Conservation (phyloP, 2,113 vertebrate genomes). For the Corynorhinus townsendii region DNA sequence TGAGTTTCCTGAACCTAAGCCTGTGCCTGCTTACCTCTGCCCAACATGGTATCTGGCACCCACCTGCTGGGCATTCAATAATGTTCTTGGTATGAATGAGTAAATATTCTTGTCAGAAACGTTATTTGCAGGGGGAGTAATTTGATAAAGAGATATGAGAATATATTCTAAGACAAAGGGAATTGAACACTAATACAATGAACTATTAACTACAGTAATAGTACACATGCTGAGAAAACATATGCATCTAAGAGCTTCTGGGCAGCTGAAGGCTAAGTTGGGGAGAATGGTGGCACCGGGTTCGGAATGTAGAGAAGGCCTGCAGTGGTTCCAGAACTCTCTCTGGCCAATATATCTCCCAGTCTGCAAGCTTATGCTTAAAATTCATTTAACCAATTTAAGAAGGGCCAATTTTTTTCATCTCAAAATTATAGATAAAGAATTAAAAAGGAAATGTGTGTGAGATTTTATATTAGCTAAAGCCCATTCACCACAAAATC, state of each 20-base stretch:
- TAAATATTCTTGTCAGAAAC: background rate
- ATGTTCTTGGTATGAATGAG: background rate
- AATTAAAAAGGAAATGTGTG: background rate
- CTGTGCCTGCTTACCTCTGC: background rate
- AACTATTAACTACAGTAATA: conserved; percentile 22
- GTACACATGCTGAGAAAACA: background rate
- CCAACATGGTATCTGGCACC: background rate
- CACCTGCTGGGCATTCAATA: background rate
- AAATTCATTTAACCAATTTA: conserved; percentile 21
- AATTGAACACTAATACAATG: background rate
- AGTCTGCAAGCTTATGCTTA: background rate
- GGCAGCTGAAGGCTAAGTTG: background rate
- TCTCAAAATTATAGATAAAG: conserved; percentile 16
- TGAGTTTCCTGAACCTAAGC: background rate
- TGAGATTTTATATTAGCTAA: background rate
- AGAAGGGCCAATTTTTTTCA: background rate
- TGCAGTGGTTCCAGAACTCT: background rate
- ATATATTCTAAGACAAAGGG: background rate
- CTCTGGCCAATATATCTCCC: background rate
- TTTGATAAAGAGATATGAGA: background rate
- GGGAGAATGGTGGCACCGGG: background rate
- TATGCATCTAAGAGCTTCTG: background rate
- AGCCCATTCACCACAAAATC: background rate
- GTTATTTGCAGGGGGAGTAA: background rate
- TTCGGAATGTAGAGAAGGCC: background rate